Base-by-base conservation (phyloP, 2,113 vertebrate genomes). In the Toxostoma redivivum region DNA sequence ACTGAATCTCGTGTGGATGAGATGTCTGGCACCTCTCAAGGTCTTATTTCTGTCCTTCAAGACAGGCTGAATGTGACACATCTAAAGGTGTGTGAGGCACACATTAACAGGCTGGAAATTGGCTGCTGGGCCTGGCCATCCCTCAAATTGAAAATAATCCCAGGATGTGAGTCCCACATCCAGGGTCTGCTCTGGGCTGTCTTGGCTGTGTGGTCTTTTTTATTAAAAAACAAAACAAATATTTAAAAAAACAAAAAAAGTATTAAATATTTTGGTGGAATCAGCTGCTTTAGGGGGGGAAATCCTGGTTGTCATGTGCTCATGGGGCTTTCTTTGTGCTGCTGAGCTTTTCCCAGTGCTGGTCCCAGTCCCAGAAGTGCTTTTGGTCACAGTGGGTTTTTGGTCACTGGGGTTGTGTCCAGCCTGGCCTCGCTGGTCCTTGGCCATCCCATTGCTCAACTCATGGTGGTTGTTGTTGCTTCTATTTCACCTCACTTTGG, bases 371-470 rank as follows among this genome's bases (percentile, higher is more conserved):
- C 54, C 5, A 83, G 62, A 45, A 51, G 21, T 25, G 53, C 50
- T 17, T n/a, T 81, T 47, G 81, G 62, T 73, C 61, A 11, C 51
- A n/a, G 82, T 1, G 4, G 25, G 48, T 50, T 50, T 48, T 50
- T 50, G 48, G 48, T 25, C 48, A 50, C 64, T 2, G 20, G 33
- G 44, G 11, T 8, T 66, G 24, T 6, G 2, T 64, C 62, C 81
- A 70, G 60, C 35, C 51, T 5, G 0, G 15, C 19, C n/a, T 48
- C 1, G 0, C 0, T 0, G 11, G 17, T 58, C 20, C 61, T 81
- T 2, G 1, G 80, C 47, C 1, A 0, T 47, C 35, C 48, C 2
- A 0, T 5, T 5, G 20, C 51, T 23, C 5, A 10, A 3, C 60
- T 65, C 27, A 2, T 35, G 60, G 16, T 40, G 15, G 19, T 16